A percentile compares a stretch with the other conserved stretches of the same genome.
Conservation (phyloP, 1,140 invertebrate species). For the Pygmarrhopalites habei region DNA sequence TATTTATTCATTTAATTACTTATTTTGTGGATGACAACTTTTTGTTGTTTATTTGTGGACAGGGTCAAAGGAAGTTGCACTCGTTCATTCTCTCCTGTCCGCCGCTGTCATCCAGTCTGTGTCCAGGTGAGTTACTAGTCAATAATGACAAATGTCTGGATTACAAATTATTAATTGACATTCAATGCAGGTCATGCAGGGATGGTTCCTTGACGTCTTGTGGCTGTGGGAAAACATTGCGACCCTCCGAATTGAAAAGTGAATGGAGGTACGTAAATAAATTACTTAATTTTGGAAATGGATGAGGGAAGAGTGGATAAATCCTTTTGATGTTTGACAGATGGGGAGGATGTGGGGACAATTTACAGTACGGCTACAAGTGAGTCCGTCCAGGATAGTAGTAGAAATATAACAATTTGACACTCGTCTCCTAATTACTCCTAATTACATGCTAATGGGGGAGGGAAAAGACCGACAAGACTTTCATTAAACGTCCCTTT, state of each 20-base stretch:
- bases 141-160: too few relatives aligned
- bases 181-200: conserved; percentile 74
- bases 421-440: not conserved
- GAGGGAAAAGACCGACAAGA: too few relatives aligned
- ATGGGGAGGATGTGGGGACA: conserved; percentile 97
- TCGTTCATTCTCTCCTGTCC: conserved; percentile 78
- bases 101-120: conserved; percentile 82
- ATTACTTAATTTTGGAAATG: too few relatives aligned
- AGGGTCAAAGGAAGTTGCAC: conserved; percentile 64
- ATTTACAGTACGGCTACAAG: conserved; percentile 60
- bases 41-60: not conserved
- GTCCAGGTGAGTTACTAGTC: too few relatives aligned
- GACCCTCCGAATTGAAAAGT: conserved; percentile 69
- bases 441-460: too few relatives aligned
- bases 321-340: too few relatives aligned
- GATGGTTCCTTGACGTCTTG: conserved; percentile 82
- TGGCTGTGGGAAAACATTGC: conserved; percentile 68
- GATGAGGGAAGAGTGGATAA: too few relatives aligned
- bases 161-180: too few relatives aligned
- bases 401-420: not conserved
- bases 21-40: too few relatives aligned
- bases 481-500: too few relatives aligned
- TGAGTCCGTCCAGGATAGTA: not conserved
- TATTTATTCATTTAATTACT: too few relatives aligned
- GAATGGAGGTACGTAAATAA: too few relatives aligned